A percentile compares a stretch with the other conserved stretches of the same genome.
Conservation (phyloP, 2,113 vertebrate species). For the Chaetodon trifascialis region DNA sequence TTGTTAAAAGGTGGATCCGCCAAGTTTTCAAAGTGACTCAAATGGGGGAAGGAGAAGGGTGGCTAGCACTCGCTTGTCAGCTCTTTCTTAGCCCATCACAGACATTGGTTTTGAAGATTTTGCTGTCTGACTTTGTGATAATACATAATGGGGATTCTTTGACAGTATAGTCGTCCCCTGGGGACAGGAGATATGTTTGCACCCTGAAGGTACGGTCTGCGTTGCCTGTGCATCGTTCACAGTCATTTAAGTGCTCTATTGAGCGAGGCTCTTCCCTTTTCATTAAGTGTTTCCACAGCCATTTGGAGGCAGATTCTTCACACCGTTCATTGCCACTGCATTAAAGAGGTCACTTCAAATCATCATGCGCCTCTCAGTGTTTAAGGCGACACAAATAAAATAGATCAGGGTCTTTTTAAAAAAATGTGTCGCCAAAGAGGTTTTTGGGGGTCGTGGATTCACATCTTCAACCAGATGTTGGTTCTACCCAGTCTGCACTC, state of each 20-base stretch:
- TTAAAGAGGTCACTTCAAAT: constrained; percentile 38
- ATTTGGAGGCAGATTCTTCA: constrained; percentile 18
- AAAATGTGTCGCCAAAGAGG: constrained; percentile 22
- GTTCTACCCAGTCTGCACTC: not conserved
- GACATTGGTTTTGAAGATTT: constrained; percentile 79
- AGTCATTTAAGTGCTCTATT: constrained; percentile 50
- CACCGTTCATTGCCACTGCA: constrained; percentile 8
- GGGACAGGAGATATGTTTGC: constrained; percentile 56
- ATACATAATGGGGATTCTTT: constrained; percentile 73
- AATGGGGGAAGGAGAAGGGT: constrained; percentile 33
- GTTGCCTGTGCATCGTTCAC: constrained; percentile 17
- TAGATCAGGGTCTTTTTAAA: not conserved
- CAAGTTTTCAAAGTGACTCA: constrained; percentile 80
- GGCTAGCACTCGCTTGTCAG: constrained; percentile 73
- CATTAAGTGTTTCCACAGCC: constrained; percentile 36
- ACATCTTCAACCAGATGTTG: constrained; percentile 26
- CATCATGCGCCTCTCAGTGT: constrained; percentile 8
- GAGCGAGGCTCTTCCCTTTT: constrained; percentile 23
- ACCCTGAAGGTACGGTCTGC: constrained; percentile 51
- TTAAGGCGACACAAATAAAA: constrained; percentile 41
- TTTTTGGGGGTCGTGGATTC: constrained; percentile 13
- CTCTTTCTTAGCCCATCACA: constrained; percentile 75
- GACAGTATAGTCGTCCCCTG: constrained; percentile 61
- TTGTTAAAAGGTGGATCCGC: constrained; percentile 76
- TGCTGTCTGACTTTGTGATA: constrained; percentile 76